A percentile compares a stretch with the other conserved stretches of the same genome.
phyloP scores from a whole-genome alignment of 2,888 invertebrate species.

The Sphaeridia pumilis region DNA sequence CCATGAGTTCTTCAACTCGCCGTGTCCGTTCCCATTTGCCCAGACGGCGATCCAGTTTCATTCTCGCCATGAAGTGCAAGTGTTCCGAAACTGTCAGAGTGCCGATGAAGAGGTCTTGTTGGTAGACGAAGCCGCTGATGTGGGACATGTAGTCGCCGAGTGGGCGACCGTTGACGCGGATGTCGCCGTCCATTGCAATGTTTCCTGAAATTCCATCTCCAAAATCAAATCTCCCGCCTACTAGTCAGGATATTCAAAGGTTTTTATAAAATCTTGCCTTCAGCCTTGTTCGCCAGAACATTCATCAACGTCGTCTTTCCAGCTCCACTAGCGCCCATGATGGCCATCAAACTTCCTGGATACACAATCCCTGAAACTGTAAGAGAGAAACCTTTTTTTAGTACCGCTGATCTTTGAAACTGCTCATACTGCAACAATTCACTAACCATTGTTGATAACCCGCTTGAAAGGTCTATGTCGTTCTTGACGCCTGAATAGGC shows the following conservation, averaged over 20 bases:
- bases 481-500: constrained; percentile 15
- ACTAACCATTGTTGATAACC: constrained; percentile 61
- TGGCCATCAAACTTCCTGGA: constrained; percentile 66
- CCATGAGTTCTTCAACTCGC: constrained; percentile 57
- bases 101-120: constrained; percentile 78
- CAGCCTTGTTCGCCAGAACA: constrained; percentile 62
- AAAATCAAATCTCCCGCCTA: background rate
- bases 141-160: constrained; percentile 63
- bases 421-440: background rate
- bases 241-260: background rate
- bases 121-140: constrained; percentile 79
- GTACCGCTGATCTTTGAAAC: background rate
- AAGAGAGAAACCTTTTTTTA: constrained; percentile 16
- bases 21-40: constrained; percentile 49
- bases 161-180: constrained; percentile 62
- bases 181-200: constrained; percentile 62
- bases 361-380: constrained; percentile 67
- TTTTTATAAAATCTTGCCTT: constrained; percentile 45
- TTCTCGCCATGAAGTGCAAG: constrained; percentile 70
- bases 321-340: constrained; percentile 75
- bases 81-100: constrained; percentile 78
- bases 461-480: constrained; percentile 47
- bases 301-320: constrained; percentile 58
- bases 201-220: constrained; percentile 45
- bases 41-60: constrained; percentile 63